Evolutionary conservation across 2,113 vertebrate species (phyloP), one percentile per base, ranked within the genome.

Genomic region (Gopherus evgoodei): DNA sequence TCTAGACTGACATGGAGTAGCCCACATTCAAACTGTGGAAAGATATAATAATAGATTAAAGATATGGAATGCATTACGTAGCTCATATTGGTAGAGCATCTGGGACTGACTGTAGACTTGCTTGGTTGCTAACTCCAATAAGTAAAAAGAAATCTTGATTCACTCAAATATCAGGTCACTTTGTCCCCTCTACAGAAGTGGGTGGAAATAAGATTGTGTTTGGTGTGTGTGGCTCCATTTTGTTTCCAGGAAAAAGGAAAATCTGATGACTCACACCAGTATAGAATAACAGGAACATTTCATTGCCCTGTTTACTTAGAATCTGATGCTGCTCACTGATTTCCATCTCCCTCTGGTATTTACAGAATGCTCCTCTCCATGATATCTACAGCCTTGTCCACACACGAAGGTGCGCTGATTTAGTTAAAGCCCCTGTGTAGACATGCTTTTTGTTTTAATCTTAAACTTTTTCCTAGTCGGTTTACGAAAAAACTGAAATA

Each of bases 271-370:
- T 83, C 8, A 52, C 1, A 57, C 17, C 54, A 57, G 72, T 44
- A 76, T 12, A 76, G 25, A 44, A 27, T 22, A 76, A 76, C 38
- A 76, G 21, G 42, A 44, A 76, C 22, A 25, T 12, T 76, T 24
- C 22, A 27, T 76, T 76, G 38, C 72, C 11, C 72, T 44, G 6
- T 76, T 42, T 44, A 76, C 22, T 44, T 76, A 44, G 69, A 75
- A 24, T 75, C 22, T 75, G 42, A 76, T 44, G 11, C n/a, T 25
- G 72, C 42, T 38, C 44, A 72, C 9, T 38, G 8, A 38, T 79
- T 78, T 65, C 10, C 83, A 86, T 75, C 50, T 84, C 24, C 31
- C 92, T 92, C 47, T 85, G 17, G 72, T 85, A 75, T n/a, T 50
- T 65, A 78, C 81, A 49, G 4, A 53, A 0, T 22, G 5, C 24